Conservation (phyloP, 2,113 vertebrate genomes). For the Cyprinus carpio region DNA sequence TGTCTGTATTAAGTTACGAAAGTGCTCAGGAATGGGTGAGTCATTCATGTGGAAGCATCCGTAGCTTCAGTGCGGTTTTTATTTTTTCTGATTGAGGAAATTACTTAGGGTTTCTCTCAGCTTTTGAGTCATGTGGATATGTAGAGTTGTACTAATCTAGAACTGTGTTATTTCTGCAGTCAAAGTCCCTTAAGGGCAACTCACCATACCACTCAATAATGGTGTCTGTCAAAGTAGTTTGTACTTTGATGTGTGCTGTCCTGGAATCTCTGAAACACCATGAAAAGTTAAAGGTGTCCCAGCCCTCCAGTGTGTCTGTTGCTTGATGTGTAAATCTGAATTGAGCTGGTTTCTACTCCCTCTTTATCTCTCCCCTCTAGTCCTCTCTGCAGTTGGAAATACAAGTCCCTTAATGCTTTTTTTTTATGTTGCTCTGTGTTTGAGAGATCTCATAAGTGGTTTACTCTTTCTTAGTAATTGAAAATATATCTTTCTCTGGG, state of each 20-base stretch:
- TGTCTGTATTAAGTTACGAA: conserved; percentile 12
- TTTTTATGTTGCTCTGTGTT: neutral
- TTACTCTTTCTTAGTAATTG: neutral
- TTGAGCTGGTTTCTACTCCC: conserved; percentile 46
- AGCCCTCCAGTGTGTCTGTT: conserved; percentile 28
- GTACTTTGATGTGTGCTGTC: conserved; percentile 14
- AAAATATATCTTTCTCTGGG: neutral
- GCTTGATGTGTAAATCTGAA: conserved; percentile 23
- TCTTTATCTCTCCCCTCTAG: conserved; percentile 39
- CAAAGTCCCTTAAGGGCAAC: conserved; percentile 14
- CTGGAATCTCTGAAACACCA: conserved; percentile 5
- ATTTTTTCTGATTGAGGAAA: conserved; percentile 21
- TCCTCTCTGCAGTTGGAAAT: neutral
- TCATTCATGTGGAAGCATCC: conserved; percentile 8
- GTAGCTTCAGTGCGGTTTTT: neutral
- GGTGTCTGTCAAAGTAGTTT: conserved; percentile 31
- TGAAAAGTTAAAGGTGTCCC: conserved; percentile 14
- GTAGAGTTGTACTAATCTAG: conserved; percentile 12
- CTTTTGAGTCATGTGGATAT: conserved; percentile 9
- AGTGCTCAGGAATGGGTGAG: conserved; percentile 31
- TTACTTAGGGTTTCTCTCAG: neutral
- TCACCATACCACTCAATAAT: neutral
- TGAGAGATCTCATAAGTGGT: conserved; percentile 10
- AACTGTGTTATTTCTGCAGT: neutral
- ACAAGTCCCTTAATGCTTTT: neutral